Evolutionary conservation across 1,140 invertebrate genomes (phyloP).

Genomic region (Luehdorfia chinensis): DNA sequence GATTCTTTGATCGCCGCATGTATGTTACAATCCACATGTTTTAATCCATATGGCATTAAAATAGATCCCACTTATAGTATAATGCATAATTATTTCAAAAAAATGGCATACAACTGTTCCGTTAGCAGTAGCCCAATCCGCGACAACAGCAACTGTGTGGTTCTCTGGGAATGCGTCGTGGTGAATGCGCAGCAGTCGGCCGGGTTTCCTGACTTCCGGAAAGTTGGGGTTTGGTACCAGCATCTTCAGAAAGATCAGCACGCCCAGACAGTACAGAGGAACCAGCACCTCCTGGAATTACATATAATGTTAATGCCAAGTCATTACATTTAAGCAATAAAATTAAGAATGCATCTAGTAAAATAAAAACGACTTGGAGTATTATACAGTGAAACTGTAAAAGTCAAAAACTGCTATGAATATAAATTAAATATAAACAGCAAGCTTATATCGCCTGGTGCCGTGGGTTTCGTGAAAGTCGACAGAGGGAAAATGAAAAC

Average conservation of each 20-base stretch:
- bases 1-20: too few species aligned
- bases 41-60: too few species aligned
- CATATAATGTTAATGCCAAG: slow-evolving; percentile 1
- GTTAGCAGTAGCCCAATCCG: slow-evolving; percentile 78
- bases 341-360: too few species aligned
- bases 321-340: too few species aligned
- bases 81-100: too few species aligned
- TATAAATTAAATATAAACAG: too few species aligned
- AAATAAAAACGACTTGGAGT: too few species aligned
- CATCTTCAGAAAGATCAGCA: slow-evolving; percentile 84
- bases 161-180: slow-evolving; percentile 79
- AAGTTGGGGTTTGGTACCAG: slow-evolving; percentile 86
- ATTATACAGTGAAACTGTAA: neutral
- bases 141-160: slow-evolving; percentile 82
- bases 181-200: slow-evolving; percentile 79
- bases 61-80: too few species aligned
- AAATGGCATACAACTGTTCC: slow-evolving; percentile 79
- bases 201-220: slow-evolving; percentile 80
- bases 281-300: slow-evolving; percentile 84
- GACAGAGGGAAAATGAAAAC: too few species aligned
- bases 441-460: too few species aligned
- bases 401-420: neutral
- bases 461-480: too few species aligned
- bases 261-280: slow-evolving; percentile 84
- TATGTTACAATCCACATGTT: too few species aligned